Conservation (phyloP, 2,888 invertebrate species). For the Sphinx pinastri region DNA sequence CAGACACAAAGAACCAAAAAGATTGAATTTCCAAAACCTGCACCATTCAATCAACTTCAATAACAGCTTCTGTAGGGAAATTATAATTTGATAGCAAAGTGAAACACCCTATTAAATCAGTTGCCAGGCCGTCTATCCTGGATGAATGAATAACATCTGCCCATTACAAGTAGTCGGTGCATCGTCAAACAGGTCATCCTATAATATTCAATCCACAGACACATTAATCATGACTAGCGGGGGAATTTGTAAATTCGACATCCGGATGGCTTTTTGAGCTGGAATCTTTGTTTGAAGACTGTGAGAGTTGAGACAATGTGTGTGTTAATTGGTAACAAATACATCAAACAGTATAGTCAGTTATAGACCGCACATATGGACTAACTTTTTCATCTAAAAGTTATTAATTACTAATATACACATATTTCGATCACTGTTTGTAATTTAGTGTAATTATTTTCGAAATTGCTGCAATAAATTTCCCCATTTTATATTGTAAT, state of each 20-base stretch:
- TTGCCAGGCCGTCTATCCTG: constrained; percentile 57
- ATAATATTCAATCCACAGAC: constrained; percentile 62
- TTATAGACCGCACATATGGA: too few relatives aligned
- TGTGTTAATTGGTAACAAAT: too few relatives aligned
- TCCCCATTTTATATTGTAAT: too few relatives aligned
- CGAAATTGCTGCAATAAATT: too few relatives aligned
- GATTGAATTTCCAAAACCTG: too few relatives aligned
- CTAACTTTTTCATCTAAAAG: too few relatives aligned
- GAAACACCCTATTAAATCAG: constrained; percentile 9
- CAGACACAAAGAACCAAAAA: too few relatives aligned
- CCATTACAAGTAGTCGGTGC: constrained; percentile 69
- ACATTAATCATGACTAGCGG: constrained; percentile 64
- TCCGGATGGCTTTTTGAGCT: constrained; percentile 41
- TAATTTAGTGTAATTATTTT: too few relatives aligned
- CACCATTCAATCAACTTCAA: neutral
- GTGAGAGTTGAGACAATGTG: too few relatives aligned
- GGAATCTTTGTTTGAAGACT: constrained; percentile 14
- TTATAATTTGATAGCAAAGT: constrained; percentile 2
- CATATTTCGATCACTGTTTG: too few relatives aligned
- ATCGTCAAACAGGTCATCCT: constrained; percentile 75
- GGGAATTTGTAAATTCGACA: constrained; percentile 54
- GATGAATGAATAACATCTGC: constrained; percentile 69
- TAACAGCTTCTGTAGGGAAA: neutral
- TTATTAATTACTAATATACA: too few relatives aligned
- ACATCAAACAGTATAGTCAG: too few relatives aligned